These are phyloP conservation scores for Bambusicola thoracicus DNA, from an alignment of 2,113 vertebrate genomes.

Conservation along the genomic window DNA sequence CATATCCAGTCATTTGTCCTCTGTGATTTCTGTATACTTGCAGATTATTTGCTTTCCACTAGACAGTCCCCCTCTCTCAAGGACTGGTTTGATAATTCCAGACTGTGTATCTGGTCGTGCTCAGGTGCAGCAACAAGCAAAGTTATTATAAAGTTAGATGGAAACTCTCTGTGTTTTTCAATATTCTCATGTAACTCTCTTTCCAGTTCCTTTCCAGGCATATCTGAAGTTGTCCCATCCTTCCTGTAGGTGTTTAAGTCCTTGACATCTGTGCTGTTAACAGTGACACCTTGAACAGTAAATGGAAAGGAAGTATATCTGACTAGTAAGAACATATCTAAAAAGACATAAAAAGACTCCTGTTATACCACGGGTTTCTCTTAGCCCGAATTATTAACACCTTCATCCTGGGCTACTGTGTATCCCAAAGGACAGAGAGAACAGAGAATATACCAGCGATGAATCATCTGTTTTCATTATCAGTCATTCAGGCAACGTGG, in stretches of 20 bases:
- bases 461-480: conserved; percentile 46
- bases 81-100: background rate
- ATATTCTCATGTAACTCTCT: background rate
- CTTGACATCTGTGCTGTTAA: background rate
- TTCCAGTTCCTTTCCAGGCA: background rate
- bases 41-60: background rate
- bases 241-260: background rate
- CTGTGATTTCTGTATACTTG: background rate
- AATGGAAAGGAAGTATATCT: background rate
- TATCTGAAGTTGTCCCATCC: background rate
- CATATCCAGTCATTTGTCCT: background rate
- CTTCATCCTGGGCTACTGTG: background rate
- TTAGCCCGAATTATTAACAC: background rate
- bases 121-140: background rate
- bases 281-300: background rate
- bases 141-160: background rate
- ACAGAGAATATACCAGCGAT: background rate
- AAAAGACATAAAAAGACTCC: background rate
- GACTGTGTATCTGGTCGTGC: background rate
- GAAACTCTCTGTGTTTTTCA: background rate
- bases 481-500: conserved; percentile 10
- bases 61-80: background rate
- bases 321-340: background rate
- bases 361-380: background rate
- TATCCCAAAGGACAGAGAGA: conserved; percentile 7